Evolutionary conservation across 2,113 vertebrate species (phyloP).

Genomic region (Apodemus speciosus): DNA sequence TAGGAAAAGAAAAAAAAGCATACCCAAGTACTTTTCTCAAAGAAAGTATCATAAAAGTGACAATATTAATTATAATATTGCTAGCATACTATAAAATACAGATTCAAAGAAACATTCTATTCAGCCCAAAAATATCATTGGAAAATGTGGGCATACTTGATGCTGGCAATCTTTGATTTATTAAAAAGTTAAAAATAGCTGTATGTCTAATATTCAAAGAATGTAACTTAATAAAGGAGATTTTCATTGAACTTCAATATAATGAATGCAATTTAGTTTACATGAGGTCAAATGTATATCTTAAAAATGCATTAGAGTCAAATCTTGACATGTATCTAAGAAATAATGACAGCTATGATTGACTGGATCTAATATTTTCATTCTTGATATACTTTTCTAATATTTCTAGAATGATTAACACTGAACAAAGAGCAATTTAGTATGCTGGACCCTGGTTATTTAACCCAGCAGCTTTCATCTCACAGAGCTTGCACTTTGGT

Average conservation of each 20-base stretch:
- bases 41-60: background rate
- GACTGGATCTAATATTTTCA: background rate
- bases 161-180: background rate
- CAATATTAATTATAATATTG: background rate
- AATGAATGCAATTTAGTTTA: background rate
- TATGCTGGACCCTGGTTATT: background rate
- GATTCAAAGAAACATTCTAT: constrained; percentile 11
- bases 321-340: background rate
- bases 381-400: background rate
- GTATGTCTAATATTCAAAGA: background rate
- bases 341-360: background rate
- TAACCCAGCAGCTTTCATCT: background rate
- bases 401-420: background rate
- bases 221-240: background rate
- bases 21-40: background rate
- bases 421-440: background rate
- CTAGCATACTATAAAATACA: background rate
- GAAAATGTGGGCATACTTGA: background rate
- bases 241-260: background rate
- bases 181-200: background rate
- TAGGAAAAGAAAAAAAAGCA: background rate
- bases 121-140: background rate
- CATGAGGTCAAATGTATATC: background rate
- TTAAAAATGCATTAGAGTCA: background rate
- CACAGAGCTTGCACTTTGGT: background rate